These are phyloP conservation scores for Pterois miles DNA, from an alignment of 2,797 vertebrate genomes.

Conservation along the genomic window DNA sequence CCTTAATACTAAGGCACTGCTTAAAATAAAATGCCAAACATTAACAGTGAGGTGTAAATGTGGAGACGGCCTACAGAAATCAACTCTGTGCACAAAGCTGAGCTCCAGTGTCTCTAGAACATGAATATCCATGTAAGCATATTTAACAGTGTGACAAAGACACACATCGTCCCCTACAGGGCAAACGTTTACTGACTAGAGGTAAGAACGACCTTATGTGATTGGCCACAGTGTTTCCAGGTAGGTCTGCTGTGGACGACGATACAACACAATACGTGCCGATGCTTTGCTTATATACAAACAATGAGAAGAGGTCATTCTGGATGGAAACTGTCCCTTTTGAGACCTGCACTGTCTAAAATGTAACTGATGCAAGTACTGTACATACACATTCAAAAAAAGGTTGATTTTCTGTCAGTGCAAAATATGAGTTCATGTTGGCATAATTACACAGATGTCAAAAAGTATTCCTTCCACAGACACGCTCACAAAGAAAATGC, in stretches of 20 bases:
- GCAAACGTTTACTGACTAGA: slow-evolving; percentile 45
- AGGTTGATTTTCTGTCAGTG: slow-evolving; percentile 65
- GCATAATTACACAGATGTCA: slow-evolving; percentile 47
- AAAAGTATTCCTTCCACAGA: slow-evolving; percentile 34
- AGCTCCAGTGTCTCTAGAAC: slow-evolving; percentile 61
- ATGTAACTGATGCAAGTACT: slow-evolving; percentile 24
- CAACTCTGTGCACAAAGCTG: slow-evolving; percentile 43
- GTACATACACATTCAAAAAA: background rate
- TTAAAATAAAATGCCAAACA: slow-evolving; percentile 62
- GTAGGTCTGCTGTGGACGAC: slow-evolving; percentile 35
- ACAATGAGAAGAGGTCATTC: slow-evolving; percentile 35
- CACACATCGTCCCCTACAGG: slow-evolving; percentile 35
- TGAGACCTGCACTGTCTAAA: slow-evolving; percentile 32
- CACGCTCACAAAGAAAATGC: slow-evolving; percentile 11
- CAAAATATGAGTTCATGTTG: slow-evolving; percentile 66
- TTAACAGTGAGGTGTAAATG: slow-evolving; percentile 41
- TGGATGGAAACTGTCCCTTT: slow-evolving; percentile 55
- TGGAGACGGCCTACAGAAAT: slow-evolving; percentile 39
- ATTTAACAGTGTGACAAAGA: slow-evolving; percentile 36
- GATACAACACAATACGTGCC: slow-evolving; percentile 37
- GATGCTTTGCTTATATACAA: slow-evolving; percentile 59
- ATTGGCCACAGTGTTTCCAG: slow-evolving; percentile 51
- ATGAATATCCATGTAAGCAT: slow-evolving; percentile 33
- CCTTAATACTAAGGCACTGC: slow-evolving; percentile 78
- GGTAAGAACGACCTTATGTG: slow-evolving; percentile 45